Evolutionary conservation across 2,113 vertebrate species (phyloP).

Genomic region (Gymnarchus niloticus): DNA sequence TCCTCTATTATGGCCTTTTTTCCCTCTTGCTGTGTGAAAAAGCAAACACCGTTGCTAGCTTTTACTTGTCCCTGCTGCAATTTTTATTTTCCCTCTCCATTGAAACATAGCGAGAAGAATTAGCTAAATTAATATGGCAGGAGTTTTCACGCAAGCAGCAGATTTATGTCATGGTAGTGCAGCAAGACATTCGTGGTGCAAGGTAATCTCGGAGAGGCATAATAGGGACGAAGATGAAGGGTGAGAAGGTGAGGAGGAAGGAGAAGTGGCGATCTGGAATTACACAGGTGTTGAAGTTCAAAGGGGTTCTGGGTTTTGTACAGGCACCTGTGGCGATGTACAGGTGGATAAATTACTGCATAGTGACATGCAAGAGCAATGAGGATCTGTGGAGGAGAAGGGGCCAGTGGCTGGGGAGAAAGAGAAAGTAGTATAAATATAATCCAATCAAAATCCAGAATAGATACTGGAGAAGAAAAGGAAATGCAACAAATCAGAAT

Average conservation of each 20-base stretch:
- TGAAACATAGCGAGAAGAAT: constrained; percentile 30
- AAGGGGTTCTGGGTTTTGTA: background rate
- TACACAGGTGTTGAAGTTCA: background rate
- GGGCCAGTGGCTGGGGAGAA: background rate
- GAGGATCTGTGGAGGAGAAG: background rate
- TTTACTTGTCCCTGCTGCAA: constrained; percentile 15
- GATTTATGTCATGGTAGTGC: background rate
- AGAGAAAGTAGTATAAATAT: background rate
- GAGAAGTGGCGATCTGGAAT: background rate
- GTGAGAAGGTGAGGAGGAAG: background rate
- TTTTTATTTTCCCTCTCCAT: constrained; percentile 38
- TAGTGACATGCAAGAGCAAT: background rate
- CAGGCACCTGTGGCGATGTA: background rate
- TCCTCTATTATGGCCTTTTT: constrained; percentile 20
- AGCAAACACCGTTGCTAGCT: constrained; percentile 26
- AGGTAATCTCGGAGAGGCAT: background rate
- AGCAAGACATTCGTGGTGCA: background rate
- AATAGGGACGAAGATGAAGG: background rate
- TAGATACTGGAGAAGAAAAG: background rate
- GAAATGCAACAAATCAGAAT: background rate
- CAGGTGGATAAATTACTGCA: background rate
- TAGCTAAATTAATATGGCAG: background rate
- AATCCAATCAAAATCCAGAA: background rate
- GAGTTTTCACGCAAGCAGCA: background rate
- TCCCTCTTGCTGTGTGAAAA: constrained; percentile 25